Evolutionary conservation across 2,888 invertebrate species (phyloP).

Genomic region (Lepidochitona cinerea): DNA sequence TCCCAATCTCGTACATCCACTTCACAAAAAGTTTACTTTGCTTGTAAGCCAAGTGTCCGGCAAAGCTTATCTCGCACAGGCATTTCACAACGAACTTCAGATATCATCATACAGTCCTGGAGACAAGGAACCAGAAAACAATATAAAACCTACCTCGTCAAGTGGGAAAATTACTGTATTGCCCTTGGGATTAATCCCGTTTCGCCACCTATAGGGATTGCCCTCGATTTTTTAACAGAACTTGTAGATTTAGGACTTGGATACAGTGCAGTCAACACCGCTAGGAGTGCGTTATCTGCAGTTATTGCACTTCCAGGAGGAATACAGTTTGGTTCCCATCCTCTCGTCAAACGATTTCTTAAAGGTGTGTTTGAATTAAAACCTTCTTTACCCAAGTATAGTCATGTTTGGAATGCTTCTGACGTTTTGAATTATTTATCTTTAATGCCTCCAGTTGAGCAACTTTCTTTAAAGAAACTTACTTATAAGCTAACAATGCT

Average conservation of each 20-base stretch:
- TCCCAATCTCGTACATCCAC: not conserved
- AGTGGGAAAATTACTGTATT: conserved; percentile 32
- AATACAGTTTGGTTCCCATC: not conserved
- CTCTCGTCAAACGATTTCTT: not conserved
- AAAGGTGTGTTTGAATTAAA: not conserved
- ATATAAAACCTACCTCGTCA: conserved; percentile 26
- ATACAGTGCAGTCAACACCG: conserved; percentile 28
- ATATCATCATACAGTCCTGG: conserved; percentile 32
- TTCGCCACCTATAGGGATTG: conserved; percentile 23
- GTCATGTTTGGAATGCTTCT: not conserved
- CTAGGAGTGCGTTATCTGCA: too few species aligned
- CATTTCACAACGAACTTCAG: conserved; percentile 6
- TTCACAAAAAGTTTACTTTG: conserved; percentile 9
- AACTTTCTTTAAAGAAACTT: not conserved
- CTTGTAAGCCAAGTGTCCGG: conserved; percentile 13
- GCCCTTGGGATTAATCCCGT: conserved; percentile 24
- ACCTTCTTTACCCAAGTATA: conserved; percentile 8
- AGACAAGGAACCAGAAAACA: conserved; percentile 25
- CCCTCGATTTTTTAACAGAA: conserved; percentile 23
- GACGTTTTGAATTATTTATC: not conserved
- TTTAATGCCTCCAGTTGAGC: too few species aligned
- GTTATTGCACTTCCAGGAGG: too few species aligned
- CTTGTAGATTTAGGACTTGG: conserved; percentile 16
- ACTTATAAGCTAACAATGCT: conserved; percentile 3
- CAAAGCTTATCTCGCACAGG: not conserved